Evolutionary conservation across 92 coral and sea anemone species (phyloP).

Genomic region (Diadumene lineata): DNA sequence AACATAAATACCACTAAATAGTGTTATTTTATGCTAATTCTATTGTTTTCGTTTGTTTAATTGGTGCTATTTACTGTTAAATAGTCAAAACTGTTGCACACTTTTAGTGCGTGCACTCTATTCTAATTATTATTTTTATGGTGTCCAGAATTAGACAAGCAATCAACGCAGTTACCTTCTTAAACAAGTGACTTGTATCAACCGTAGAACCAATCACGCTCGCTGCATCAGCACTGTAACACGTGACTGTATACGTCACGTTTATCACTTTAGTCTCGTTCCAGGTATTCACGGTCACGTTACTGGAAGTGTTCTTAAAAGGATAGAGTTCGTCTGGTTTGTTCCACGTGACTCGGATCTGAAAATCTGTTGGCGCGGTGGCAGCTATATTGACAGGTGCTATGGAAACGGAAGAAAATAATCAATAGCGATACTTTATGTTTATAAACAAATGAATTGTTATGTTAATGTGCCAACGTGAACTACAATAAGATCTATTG

Average conservation of each 20-base stretch:
- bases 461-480: too few relatives aligned
- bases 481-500: too few relatives aligned
- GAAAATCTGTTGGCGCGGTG: slow-evolving; percentile 84
- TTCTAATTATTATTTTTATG: too few relatives aligned
- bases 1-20: too few relatives aligned
- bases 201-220: slow-evolving; percentile 48
- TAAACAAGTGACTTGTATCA: slow-evolving; percentile 53
- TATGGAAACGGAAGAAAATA: slow-evolving; percentile 22
- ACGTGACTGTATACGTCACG: slow-evolving; percentile 72
- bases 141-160: too few relatives aligned
- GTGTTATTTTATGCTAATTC: too few relatives aligned
- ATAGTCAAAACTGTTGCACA: too few relatives aligned
- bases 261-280: slow-evolving; percentile 52
- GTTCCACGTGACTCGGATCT: slow-evolving; percentile 75
- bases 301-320: slow-evolving; percentile 35
- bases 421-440: too few relatives aligned
- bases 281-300: slow-evolving; percentile 64
- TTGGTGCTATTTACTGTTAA: too few relatives aligned
- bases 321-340: slow-evolving; percentile 73
- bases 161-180: slow-evolving; percentile 17
- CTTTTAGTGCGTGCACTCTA: too few relatives aligned
- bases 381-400: slow-evolving; percentile 81
- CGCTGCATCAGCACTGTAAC: slow-evolving; percentile 82
- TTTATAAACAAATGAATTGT: too few relatives aligned
- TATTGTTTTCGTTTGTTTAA: too few relatives aligned